A percentile compares a stretch with the other conserved stretches of the same genome.
These are phyloP conservation scores for Cyclargus thomasi DNA, from an alignment of 1,140 invertebrate genomes.

Conservation along the genomic window DNA sequence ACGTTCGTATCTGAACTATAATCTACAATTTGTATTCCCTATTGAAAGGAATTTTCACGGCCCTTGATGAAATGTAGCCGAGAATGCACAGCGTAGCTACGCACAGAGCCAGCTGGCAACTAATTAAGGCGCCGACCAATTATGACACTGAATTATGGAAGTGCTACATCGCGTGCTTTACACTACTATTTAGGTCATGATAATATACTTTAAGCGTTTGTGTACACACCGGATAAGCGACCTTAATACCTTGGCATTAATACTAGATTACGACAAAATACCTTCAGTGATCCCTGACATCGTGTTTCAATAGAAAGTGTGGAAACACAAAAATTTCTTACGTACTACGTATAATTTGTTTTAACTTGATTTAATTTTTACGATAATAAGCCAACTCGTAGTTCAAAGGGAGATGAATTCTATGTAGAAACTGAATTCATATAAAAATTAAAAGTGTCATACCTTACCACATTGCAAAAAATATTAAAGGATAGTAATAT, in stretches of 20 bases:
- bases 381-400: no score
- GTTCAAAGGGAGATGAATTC: no score
- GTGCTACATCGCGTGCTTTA: constrained; percentile 41
- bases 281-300: background rate
- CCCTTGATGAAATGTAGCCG: constrained; percentile 19
- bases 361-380: no score
- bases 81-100: constrained; percentile 2
- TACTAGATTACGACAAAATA: background rate
- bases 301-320: background rate
- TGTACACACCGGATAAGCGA: constrained; percentile 8
- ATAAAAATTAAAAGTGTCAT: no score
- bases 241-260: constrained; percentile 1
- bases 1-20: no score
- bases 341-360: no score
- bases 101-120: constrained; percentile 28
- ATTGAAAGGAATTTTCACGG: no score
- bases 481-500: background rate
- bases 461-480: no score
- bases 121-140: constrained; percentile 48
- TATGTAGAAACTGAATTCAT: no score
- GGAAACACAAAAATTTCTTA: background rate
- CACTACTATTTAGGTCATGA: constrained; percentile 31
- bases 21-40: no score
- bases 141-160: constrained; percentile 57
- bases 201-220: constrained; percentile 9